Conservation (phyloP, 2,888 invertebrate species). For the Coremacera marginata region DNA sequence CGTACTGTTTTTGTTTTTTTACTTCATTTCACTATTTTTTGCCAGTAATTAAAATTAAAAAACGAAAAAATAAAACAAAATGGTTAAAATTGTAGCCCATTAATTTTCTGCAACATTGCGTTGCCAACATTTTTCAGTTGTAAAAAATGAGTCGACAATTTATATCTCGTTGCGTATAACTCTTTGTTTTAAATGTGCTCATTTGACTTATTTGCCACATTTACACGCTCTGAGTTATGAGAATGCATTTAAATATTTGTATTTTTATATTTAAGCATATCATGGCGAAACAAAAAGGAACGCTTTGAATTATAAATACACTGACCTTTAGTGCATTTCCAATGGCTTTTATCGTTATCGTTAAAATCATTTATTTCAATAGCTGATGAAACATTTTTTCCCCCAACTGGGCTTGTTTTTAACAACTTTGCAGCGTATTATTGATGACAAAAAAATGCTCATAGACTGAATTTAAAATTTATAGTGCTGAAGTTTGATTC, state of each 20-base stretch:
- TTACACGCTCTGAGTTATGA: background rate
- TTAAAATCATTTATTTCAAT: background rate
- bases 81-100: background rate
- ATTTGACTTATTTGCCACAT: background rate
- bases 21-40: too few relatives aligned
- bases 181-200: background rate
- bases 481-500: too few relatives aligned
- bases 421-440: too few relatives aligned
- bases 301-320: background rate
- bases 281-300: background rate
- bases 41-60: background rate
- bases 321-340: background rate
- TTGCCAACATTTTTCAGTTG: background rate
- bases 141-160: slow-evolving; percentile 11
- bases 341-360: background rate
- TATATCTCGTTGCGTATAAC: background rate
- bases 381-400: too few relatives aligned
- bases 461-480: too few relatives aligned
- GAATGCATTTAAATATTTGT: background rate
- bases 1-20: too few relatives aligned
- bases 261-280: background rate
- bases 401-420: too few relatives aligned
- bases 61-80: background rate
- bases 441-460: too few relatives aligned
- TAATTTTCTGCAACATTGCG: background rate